phyloP scores from a whole-genome alignment of 2,113 vertebrate species.

The Anser cygnoides region DNA sequence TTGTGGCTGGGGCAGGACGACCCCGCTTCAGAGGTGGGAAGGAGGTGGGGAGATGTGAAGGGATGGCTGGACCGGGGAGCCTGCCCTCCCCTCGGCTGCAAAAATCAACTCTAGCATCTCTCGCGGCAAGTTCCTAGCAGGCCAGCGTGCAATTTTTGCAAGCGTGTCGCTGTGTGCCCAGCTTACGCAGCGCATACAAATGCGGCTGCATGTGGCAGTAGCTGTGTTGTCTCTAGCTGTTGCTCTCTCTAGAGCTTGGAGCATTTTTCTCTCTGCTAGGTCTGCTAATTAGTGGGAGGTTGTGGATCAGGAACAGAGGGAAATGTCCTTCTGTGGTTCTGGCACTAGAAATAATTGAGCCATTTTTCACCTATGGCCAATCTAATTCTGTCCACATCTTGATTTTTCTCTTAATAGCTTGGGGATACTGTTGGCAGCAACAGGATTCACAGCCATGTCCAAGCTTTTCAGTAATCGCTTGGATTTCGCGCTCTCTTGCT shows the following conservation, averaged over 20 bases:
- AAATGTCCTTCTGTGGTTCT: constrained; percentile 55
- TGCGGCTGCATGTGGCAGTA: neutral
- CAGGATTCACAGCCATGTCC: constrained; percentile 17
- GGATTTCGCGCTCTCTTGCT: neutral
- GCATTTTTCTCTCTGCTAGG: constrained; percentile 21
- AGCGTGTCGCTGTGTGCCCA: rapidly evolving
- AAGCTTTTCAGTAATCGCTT: neutral
- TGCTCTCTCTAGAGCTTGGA: neutral
- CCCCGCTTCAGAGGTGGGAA: neutral
- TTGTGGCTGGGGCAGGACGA: neutral
- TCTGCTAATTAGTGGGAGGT: constrained; percentile 40
- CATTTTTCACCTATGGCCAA: constrained; percentile 57
- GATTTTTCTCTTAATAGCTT: constrained; percentile 44
- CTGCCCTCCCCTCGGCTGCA: neutral
- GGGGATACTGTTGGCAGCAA: neutral
- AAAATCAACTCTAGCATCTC: rapidly evolving
- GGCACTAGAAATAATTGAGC: constrained; percentile 57
- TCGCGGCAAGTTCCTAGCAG: rapidly evolving
- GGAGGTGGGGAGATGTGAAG: neutral
- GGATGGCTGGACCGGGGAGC: neutral
- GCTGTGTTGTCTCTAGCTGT: neutral
- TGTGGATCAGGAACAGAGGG: constrained; percentile 43
- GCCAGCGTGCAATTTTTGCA: too few relatives aligned
- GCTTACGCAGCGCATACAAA: neutral
- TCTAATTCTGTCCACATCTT: constrained; percentile 39